These are phyloP conservation scores for Tachina lurida DNA, from an alignment of 2,888 invertebrate species.

Conservation along the genomic window DNA sequence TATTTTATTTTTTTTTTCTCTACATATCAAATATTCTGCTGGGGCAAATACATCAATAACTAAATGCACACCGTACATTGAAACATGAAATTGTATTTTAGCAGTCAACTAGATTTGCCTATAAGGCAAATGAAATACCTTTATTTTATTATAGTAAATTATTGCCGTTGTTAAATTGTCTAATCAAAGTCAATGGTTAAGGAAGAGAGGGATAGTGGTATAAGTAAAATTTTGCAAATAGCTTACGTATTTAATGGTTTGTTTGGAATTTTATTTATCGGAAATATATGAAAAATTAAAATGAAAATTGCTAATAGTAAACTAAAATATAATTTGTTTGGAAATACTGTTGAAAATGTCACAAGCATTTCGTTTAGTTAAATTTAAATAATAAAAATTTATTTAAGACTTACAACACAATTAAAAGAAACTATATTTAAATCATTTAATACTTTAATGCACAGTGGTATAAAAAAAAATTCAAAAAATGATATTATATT, in stretches of 20 bases:
- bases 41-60: slow-evolving; percentile 33
- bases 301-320: background rate
- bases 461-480: too few species aligned
- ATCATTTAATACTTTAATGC: too few species aligned
- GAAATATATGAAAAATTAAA: background rate
- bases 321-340: background rate
- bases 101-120: slow-evolving; percentile 56
- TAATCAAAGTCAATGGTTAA: slow-evolving; percentile 34
- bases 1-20: background rate
- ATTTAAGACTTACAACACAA: too few species aligned
- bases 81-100: slow-evolving; percentile 49
- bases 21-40: background rate
- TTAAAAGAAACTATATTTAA: too few species aligned
- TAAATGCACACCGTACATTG: slow-evolving; percentile 10
- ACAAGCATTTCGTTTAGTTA: too few species aligned
- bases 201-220: background rate
- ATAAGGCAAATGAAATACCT: slow-evolving; percentile 50
- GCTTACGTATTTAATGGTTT: slow-evolving; percentile 26
- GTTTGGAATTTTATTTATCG: background rate
- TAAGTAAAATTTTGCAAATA: slow-evolving; percentile 33
- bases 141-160: slow-evolving; percentile 66
- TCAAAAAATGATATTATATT: too few species aligned
- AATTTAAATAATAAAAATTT: too few species aligned
- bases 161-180: slow-evolving; percentile 43
- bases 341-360: too few species aligned